Conservation (phyloP, 2,113 vertebrate species). For the Equus quagga region DNA sequence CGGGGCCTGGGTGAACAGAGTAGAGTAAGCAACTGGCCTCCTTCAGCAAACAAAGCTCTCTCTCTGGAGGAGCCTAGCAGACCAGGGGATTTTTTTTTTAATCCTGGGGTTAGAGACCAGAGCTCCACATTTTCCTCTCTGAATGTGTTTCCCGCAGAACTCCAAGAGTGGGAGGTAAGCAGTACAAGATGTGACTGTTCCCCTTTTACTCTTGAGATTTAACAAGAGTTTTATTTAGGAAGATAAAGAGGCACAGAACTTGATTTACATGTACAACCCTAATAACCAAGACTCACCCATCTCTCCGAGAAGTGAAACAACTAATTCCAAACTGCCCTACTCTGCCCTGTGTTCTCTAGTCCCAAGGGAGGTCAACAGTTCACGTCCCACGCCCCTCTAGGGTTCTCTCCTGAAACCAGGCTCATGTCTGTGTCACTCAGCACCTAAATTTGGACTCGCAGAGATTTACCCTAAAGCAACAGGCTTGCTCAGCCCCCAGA, state of each 20-base stretch:
- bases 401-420: not conserved
- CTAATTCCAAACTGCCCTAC: not conserved
- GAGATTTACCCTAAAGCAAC: not conserved
- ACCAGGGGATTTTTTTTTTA: not conserved
- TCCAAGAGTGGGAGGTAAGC: not conserved
- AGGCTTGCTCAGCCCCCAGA: not conserved
- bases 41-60: not conserved
- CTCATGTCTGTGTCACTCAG: not conserved
- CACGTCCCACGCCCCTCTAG: accelerated
- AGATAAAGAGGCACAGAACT: not conserved
- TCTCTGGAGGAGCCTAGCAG: not conserved
- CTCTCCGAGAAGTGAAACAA: not conserved
- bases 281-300: not conserved
- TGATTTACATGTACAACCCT: not conserved
- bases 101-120: not conserved
- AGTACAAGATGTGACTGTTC: not conserved
- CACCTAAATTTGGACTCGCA: not conserved
- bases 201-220: not conserved
- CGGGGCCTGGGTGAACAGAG: not conserved
- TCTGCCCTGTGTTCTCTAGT: not conserved
- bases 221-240: not conserved
- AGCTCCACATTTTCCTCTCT: not conserved
- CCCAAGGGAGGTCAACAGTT: not conserved
- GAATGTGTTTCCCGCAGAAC: not conserved
- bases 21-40: not conserved